A percentile compares a stretch with the other conserved stretches of the same genome.
phyloP scores from a whole-genome alignment of 2,797 vertebrate genomes.

The Synanceia verrucosa region DNA sequence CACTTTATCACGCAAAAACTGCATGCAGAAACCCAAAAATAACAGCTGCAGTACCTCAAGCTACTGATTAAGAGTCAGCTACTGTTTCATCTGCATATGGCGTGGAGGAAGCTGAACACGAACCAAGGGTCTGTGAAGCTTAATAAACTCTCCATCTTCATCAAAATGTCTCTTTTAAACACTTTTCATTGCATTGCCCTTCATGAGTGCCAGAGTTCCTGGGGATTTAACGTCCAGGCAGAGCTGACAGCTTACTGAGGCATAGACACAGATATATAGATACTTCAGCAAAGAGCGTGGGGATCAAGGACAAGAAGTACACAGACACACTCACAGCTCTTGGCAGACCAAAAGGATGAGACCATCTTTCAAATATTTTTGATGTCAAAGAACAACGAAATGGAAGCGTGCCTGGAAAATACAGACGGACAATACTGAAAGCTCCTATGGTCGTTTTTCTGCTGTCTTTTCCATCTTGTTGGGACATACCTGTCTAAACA shows the following conservation, averaged over 20 bases:
- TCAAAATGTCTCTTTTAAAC: neutral
- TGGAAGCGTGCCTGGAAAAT: constrained; percentile 12
- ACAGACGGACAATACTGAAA: constrained; percentile 11
- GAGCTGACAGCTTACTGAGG: constrained; percentile 30
- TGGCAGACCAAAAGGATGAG: neutral
- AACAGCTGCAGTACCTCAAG: constrained; percentile 61
- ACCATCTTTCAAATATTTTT: constrained; percentile 23
- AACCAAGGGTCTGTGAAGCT: constrained; percentile 1
- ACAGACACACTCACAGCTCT: neutral
- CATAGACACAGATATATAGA: constrained; percentile 6
- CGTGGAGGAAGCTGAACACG: neutral
- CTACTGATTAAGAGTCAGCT: constrained; percentile 51
- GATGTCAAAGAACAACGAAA: constrained; percentile 9
- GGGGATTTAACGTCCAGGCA: neutral
- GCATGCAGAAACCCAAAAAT: constrained; percentile 48
- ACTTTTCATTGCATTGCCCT: neutral
- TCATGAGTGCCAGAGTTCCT: neutral
- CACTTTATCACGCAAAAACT: constrained; percentile 24
- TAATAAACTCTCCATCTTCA: neutral
- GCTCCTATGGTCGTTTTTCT: constrained; percentile 1
- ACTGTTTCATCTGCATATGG: constrained; percentile 31
- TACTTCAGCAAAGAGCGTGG: constrained; percentile 14
- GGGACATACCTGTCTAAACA: neutral
- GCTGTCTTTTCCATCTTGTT: neutral
- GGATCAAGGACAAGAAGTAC: constrained; percentile 19